Base-by-base conservation (phyloP, 2,888 invertebrate genomes). In the Ctena decussata region DNA sequence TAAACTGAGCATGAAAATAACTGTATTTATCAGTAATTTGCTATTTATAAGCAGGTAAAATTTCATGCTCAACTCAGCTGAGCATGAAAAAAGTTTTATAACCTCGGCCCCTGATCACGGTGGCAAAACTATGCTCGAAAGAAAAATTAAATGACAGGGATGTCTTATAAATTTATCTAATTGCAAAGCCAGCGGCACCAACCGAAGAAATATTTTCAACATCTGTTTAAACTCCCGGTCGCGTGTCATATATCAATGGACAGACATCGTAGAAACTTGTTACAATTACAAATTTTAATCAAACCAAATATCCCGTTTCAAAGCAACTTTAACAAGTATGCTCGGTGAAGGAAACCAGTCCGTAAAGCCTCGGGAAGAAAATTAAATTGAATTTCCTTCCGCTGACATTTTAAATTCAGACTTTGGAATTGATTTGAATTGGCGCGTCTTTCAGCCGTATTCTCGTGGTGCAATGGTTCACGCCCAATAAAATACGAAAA, bases 211-310 rank as follows among this genome's bases (percentile, higher is more conserved):
- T 21, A 65, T 65, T 65, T 30, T 35, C 65, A 65, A 65, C 65
- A 65, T 65, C 65, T 65, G 65, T 65, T 65, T 65, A 32, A 35
- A 35, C 8, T n/a, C 18, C 32, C 65, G 1, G 65, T 65, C 65
- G 65, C 65, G 65, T 65, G 65, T 65, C 65, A 30, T 65, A 65
- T 65, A 65, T 65, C 65, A 65, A 65, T 65, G 35, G 65, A 35
- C n/a, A 65, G 65, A 65, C 32, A 65, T 5, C 8, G 18, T 18
- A 65, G 65, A 18, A 65, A 65, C 65, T 65, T 65, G 65, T 65
- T 65, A 65, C 65, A 65, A 65, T 65, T 65, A 65, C 35, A 65
- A 65, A 35, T 35, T 65, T 65, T 65, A 65, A 65, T 65, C 65
- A 65, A 65, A n/a, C 21, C 18, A 18, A 65, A 32, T 65, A 65